Percentiles rank a stretch among this genome's conserved stretches.
These are phyloP conservation scores for Cephalopholis sonnerati DNA, from an alignment of 2,113 vertebrate genomes.

Conservation along the genomic window DNA sequence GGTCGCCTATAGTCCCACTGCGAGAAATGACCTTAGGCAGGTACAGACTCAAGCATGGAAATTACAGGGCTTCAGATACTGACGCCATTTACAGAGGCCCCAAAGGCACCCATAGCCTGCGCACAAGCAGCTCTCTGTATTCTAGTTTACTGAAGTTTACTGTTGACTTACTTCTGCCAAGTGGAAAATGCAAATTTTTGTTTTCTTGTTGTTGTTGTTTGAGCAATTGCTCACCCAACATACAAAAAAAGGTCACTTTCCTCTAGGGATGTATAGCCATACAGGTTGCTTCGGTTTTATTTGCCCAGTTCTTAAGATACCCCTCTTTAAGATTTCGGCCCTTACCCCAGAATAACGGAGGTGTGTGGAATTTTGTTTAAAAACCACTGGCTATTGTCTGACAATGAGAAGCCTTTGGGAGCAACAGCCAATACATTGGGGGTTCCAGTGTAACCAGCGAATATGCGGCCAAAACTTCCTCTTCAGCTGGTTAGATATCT, in stretches of 20 bases:
- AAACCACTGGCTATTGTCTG: no score
- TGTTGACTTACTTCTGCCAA: neutral
- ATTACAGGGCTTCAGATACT: constrained; percentile 65
- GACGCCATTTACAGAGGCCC: constrained; percentile 44
- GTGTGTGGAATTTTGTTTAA: neutral
- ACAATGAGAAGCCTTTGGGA: no score
- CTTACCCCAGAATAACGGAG: neutral
- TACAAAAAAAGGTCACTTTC: neutral
- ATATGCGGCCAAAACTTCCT: no score
- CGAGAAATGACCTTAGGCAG: constrained; percentile 74
- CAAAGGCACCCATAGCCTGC: constrained; percentile 8
- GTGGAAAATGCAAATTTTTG: neutral
- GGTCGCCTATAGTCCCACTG: constrained; percentile 48
- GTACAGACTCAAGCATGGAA: constrained; percentile 59
- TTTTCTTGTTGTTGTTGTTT: neutral
- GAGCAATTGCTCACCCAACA: neutral
- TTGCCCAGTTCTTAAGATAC: neutral
- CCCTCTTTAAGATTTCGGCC: no score
- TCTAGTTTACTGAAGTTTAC: neutral
- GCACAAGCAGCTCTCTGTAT: constrained; percentile 22
- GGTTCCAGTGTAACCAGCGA: no score
- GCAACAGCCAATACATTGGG: no score
- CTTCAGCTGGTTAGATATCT: no score
- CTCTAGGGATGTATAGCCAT: neutral
- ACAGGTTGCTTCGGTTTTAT: neutral